Base-by-base conservation (phyloP, 2,113 vertebrate species). In the Xiphias gladius region DNA sequence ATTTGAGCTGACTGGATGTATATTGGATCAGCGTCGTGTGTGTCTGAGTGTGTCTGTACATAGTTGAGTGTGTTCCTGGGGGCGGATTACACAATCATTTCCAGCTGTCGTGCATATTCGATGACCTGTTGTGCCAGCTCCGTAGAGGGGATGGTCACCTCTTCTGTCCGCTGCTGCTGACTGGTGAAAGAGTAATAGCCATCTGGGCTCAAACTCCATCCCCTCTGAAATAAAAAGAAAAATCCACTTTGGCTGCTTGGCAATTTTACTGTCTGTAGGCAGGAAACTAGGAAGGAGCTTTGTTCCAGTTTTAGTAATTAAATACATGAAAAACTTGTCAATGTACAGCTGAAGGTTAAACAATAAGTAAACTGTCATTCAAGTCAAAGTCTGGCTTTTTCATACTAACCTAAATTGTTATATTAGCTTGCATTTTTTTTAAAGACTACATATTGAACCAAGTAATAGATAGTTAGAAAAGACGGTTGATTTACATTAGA, bases 101-200 rank as follows among this genome's bases (percentile, higher is more conserved):
- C 97, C 92, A 99, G 95, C 93, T 99, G 97, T 76, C 97, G 95
- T 66, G 97, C 97, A 22, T 97, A 98, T 86, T 98, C 97, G 35
- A 99, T 98, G 94, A 98, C 97, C 90, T 99, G 97, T 70, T 96
- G 94, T 85, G 97, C 97, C 93, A 99, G 89, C 88, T 99, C 96
- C 0, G 96, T 97, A 19, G 97, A 98, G 22, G 97, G 97, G 83
- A 99, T 98, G 81, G 94, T 97, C 72, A 96, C 95, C 39, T 99
- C 97, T 72, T 99, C 97, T 0, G 96, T 96, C 77, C 97, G 96
- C 89, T 97, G 97, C 79, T 98, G 97, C 92, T 97, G 97, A 86
- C 91, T 95, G 78, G 92, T 96, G 92, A 99, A 99, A 16, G 97
- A 96, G 93, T 97, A 98, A 85, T 95, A 97, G 76, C 94, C 96